Base-by-base conservation (phyloP, 2,797 vertebrate species). In the Bryconaethiops microstoma region DNA sequence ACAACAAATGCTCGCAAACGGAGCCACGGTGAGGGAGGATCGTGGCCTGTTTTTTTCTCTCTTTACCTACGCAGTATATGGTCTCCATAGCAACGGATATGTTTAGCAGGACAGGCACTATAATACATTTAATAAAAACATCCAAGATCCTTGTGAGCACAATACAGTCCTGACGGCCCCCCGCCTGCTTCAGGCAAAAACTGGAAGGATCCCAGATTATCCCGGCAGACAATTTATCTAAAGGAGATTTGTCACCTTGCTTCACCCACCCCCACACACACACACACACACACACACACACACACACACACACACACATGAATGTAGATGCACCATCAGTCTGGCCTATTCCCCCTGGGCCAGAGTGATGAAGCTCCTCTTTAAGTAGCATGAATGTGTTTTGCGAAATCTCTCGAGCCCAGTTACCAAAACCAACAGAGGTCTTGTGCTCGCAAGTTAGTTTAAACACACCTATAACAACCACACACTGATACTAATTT, bases 161-260 rank as follows among this genome's bases (percentile, higher is more conserved):
- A 63, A 21, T 55, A 16, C 19, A 17, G 16, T 16, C 55, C 76
- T n/a, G 63, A 23, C 19, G 14, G 39, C 29, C 39, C 25, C 50
- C 63, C 35, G 17, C 21, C 14, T 54, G 50, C 67, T 52, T 45
- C 19, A 35, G 72, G 23, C 17, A 10, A 21, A 19, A 23, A 57
- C 65, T 70, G 65, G 42, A 71, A 72, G 48, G 13, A 2, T 64
- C 77, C 72, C 75, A 74, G 77, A 69, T 19, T 68, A 35, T 65
- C 74, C 25, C 52, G 67, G 25, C 39, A 80, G 59, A 79, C 60
- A 50, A 42, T 42, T 62, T 63, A 78, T 68, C 75, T 54, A 5
- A 29, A 29, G 4, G 5, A 1, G 50, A 25, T 63, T 39, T 64
- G 50, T 77, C 70, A 75, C 42, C 39, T 48, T 6, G 7, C 19